Conservation (phyloP, 2,113 vertebrate genomes). For the Cnemophilus loriae region DNA sequence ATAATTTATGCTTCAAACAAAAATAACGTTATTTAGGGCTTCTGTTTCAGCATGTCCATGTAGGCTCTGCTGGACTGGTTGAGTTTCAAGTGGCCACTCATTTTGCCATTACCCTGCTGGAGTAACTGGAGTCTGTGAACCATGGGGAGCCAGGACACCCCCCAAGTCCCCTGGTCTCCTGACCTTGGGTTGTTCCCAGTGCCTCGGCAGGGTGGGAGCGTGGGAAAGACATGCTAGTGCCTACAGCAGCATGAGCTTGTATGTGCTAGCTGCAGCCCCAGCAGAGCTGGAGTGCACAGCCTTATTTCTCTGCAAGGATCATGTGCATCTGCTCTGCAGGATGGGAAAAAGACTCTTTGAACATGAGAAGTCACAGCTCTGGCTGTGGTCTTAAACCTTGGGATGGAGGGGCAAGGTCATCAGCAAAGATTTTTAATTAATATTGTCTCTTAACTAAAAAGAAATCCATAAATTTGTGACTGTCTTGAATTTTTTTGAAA, state of each 20-base stretch:
- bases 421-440: not conserved
- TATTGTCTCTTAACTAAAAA: not conserved
- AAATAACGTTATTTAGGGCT: not conserved
- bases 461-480: not conserved
- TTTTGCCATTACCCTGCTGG: not conserved
- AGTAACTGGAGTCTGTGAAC: not conserved
- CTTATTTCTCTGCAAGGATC: not conserved
- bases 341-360: not conserved
- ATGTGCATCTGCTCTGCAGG: accelerated
- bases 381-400: not conserved
- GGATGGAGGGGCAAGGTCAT: not conserved
- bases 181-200: not conserved
- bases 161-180: accelerated
- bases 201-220: not conserved
- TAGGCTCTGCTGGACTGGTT: not conserved
- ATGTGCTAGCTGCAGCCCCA: not conserved
- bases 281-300: not conserved
- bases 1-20: slow-evolving; percentile 58
- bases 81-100: not conserved
- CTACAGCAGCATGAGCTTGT: accelerated
- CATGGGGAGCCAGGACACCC: not conserved
- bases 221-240: accelerated
- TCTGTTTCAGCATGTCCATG: not conserved
- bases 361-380: not conserved
- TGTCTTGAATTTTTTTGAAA: not conserved